Conservation (phyloP, 2,113 vertebrate species). For the Anarrhichthys ocellatus region DNA sequence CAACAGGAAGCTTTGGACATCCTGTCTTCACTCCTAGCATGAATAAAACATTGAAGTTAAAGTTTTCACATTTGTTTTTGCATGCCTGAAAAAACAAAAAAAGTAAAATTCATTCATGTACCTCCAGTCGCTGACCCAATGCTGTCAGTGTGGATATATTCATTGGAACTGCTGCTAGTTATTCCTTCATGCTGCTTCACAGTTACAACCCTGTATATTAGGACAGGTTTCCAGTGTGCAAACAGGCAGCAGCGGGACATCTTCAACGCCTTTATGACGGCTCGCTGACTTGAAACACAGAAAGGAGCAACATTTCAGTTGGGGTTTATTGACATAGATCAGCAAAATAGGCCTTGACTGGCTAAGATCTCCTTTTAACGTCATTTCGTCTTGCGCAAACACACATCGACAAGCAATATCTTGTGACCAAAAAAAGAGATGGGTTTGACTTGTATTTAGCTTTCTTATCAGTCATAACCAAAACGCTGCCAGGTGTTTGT, state of each 20-base stretch:
- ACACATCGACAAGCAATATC: neutral
- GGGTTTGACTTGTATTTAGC: no score
- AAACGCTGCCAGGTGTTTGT: no score
- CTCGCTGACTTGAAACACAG: neutral
- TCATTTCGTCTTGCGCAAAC: neutral
- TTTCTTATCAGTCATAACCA: no score
- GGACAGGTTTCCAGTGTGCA: neutral
- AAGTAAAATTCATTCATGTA: neutral
- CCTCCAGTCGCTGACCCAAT: conserved; percentile 7
- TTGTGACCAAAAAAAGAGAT: neutral
- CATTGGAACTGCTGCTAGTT: conserved; percentile 14
- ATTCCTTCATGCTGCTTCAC: conserved; percentile 21
- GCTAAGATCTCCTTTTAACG: neutral
- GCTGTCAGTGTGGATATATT: conserved; percentile 22
- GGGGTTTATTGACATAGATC: neutral
- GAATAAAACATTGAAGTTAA: neutral
- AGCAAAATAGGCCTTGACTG: neutral
- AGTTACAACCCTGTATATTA: neutral
- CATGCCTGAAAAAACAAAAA: neutral
- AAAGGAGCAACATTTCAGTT: neutral
- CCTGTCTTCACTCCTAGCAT: neutral
- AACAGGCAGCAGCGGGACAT: neutral
- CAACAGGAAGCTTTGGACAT: neutral
- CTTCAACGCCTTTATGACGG: neutral
- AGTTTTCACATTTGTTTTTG: neutral